Base-by-base conservation (phyloP, 1,140 invertebrate species). In the Bombus ignitus region DNA sequence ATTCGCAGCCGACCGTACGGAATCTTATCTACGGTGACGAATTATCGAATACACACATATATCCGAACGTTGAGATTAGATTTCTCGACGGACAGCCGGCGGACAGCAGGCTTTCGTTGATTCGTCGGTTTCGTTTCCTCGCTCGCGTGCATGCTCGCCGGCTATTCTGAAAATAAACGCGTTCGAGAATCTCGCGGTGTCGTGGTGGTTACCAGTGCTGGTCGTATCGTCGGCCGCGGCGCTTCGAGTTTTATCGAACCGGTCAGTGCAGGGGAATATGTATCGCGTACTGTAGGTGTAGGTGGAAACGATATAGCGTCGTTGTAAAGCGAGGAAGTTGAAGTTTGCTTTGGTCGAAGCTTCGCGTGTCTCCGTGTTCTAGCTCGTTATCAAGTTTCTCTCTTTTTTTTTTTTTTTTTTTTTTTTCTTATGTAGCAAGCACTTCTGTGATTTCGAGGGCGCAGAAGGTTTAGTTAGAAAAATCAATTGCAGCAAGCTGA, bases 81-180 rank as follows among this genome's bases (percentile, higher is more conserved):
- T 91, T 91, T 88, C 83, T 84, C 86, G 88, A 25, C 1, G 37
- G 12, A 72, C 70, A n/a, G 70, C 4, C 37, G 47, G 57, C 59
- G 44, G 44, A 47, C 44, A 47, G 44, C 44, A 47, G 44, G 44
- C 72, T 71, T 57, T 57, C 68, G 82, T 79, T 39, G 65, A 53
- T 77, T 53, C n/a, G 65, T 76, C 25, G 37, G 72, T 13, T 72
- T 18, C 37, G 79, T 39, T 32, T 15, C n/a, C 78, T 39, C 35
- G 35, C 25, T 13, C 35, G 15, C 82, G 22, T 35, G 8, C 59
- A 68, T 25, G 35, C 53, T 57, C 53, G 42, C 44, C 47, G 57
- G 47, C 42, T 78, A 79, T 80, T 90, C 89, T 90, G 89, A 90
- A 90, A 90, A 90, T 90, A 90, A 90, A 90, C 88, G 80, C 85